phyloP scores from a whole-genome alignment of 2,888 invertebrate species.

The Leistus spinibarbis region DNA sequence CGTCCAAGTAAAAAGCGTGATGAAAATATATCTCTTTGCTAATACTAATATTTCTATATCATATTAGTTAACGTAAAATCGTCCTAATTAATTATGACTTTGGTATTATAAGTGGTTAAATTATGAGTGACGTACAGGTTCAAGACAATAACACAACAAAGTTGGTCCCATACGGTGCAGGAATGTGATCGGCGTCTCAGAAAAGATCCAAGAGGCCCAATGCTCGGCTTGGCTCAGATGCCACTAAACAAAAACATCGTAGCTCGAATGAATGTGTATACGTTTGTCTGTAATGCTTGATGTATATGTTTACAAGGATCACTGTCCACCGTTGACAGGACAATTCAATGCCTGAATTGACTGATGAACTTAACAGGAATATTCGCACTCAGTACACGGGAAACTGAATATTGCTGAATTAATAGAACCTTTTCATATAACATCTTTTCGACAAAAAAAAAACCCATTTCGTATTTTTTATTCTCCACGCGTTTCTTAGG shows the following conservation, averaged over 20 bases:
- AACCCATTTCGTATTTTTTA: too few relatives aligned
- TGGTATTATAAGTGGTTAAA: not conserved
- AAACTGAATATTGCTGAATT: too few relatives aligned
- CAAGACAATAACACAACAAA: not conserved
- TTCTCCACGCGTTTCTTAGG: too few relatives aligned
- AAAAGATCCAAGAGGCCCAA: conserved; percentile 8
- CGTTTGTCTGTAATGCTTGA: not conserved
- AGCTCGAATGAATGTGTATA: not conserved
- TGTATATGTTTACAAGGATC: conserved; percentile 7
- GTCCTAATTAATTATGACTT: not conserved
- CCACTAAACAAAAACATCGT: not conserved
- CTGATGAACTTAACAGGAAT: conserved; percentile 6
- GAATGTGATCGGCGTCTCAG: conserved; percentile 4
- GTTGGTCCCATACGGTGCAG: conserved; percentile 5
- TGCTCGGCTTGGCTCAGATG: not conserved
- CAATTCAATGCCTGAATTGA: conserved; percentile 23
- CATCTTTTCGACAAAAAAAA: too few relatives aligned
- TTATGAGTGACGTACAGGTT: not conserved
- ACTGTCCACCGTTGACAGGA: conserved; percentile 27
- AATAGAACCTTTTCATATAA: too few relatives aligned
- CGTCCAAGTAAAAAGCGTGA: too few relatives aligned
- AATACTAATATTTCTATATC: not conserved
- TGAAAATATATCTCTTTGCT: not conserved
- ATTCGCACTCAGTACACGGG: not conserved
- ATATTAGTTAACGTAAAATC: not conserved